Base-by-base conservation (phyloP, 2,888 invertebrate genomes). In the Resseliella maxima region DNA sequence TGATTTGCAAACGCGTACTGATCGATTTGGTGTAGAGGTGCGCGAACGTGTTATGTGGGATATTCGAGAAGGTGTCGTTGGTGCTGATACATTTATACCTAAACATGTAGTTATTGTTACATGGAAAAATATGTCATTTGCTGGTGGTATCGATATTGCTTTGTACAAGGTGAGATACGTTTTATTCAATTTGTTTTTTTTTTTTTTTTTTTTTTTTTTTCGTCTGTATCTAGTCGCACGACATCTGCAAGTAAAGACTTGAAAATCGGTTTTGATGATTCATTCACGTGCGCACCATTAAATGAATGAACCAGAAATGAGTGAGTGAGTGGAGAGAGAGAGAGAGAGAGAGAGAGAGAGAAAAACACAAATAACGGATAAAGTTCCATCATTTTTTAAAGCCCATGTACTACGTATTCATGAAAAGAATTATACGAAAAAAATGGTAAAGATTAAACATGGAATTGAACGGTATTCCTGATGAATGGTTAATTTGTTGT, bases 71-170 rank as follows among this genome's bases (percentile, higher is more conserved):
- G 97, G 97, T 15, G 97, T 98, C 35, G 96, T 97, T 38, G 98
- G 99, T 0, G 95, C 98, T 0, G 96, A 96, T 81, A 95, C 95
- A 1, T 99, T 99, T 91, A 93, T 94, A 88, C 98, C 99, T 0
- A 97, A 98, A 90, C 98, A 98, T 89, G 96, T 95, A 2, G 92
- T 97, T 87, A 96, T 98, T 87, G 94, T 96, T 86, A 99, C 99
- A 0, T 99, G 99, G 99, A 97, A 97, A 91, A 98, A 99, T 91
- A 95, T 98, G 91, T 96, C 97, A 0, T 98, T 98, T 90, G 94
- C 96, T 89, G 97, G 97, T 86, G 97, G 97, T 88, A 96, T 96
- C 88, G 95, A 94, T 88, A 94, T 95, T 90, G 94, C 96, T 0
- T 91, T 96, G n/a, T 94, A 92, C 89, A 93, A 92, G 92, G 95